Base-by-base conservation (phyloP, 2,888 invertebrate genomes). In the Diogma glabrata region DNA sequence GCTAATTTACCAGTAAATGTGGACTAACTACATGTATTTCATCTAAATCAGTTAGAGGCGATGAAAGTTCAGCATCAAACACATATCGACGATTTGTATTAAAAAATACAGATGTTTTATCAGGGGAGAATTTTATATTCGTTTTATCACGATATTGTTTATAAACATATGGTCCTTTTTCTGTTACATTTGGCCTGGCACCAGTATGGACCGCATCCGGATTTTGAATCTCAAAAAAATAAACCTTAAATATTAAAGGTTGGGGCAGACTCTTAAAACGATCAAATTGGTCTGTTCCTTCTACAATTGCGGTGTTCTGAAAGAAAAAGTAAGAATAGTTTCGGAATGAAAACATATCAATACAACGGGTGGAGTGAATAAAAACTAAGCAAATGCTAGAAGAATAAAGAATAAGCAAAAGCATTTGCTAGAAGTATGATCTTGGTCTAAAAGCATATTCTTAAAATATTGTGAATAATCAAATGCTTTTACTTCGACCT, bases 121-220 rank as follows among this genome's bases (percentile, higher is more conserved):
- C 70, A 5, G 67, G 58, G 20, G 68, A 64, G 60, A 72, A 69
- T 36, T 66, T 63, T 47, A 75, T 69, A 4, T 74, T 67, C 20
- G 67, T 64, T 60, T 75, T 76, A 57, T 66, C 65, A 20, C 73
- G 65, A 51, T 63, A 64, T 62, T 75, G 71, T 52, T 72, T 76
- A 63, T 83, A 87, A 9, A 78, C 65, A 57, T 78, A 87, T 1
- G 86, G 87, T 5, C 86, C 85, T 6, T 75, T 60, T 72, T 87
- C 82, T 22, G 67, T 61, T 9, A 87, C 66, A 19, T 70, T 67
- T 0, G 86, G 84, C 51, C 75, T 74, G 1, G 63, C 75, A 5
- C 82, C 83, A 1, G 61, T 59, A 19, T 75, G 62, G 2, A 84
- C 74, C 19, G 72, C 76, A 0, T 74, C 71, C 0, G 75, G 66